Conservation (phyloP, 2,888 invertebrate genomes). For the Mythimna pallens region DNA sequence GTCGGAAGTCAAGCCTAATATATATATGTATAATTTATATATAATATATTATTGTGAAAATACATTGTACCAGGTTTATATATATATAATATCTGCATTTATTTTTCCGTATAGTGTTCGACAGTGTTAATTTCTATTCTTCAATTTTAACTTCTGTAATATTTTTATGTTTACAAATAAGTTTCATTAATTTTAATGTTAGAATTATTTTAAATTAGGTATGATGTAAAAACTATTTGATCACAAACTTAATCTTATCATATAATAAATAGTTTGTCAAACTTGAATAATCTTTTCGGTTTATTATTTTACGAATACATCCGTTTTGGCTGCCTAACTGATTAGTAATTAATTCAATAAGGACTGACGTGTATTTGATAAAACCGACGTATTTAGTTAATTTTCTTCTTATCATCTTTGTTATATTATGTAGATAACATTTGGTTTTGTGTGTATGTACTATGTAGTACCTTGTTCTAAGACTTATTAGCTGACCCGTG, state of each 20-base stretch:
- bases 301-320: conserved; percentile 16
- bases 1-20: conserved; percentile 14
- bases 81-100: conserved; percentile 21
- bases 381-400: background rate
- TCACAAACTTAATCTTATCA: conserved; percentile 46
- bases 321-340: background rate
- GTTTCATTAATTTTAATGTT: conserved; percentile 29
- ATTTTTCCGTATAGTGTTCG: background rate
- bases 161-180: conserved; percentile 27
- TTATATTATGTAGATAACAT: no score
- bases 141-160: conserved; percentile 9
- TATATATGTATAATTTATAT: background rate
- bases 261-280: conserved; percentile 42
- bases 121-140: conserved; percentile 4
- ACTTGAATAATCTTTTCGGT: conserved; percentile 20
- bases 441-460: no score
- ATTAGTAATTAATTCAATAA: background rate
- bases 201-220: conserved; percentile 31
- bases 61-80: background rate
- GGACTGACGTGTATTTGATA: background rate
- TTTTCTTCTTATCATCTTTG: background rate
- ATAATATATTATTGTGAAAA: background rate
- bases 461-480: no score
- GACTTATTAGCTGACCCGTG: no score
- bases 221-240: conserved; percentile 26